These are phyloP conservation scores for Plodia interpunctella DNA, from an alignment of 1,140 invertebrate species.

Conservation along the genomic window DNA sequence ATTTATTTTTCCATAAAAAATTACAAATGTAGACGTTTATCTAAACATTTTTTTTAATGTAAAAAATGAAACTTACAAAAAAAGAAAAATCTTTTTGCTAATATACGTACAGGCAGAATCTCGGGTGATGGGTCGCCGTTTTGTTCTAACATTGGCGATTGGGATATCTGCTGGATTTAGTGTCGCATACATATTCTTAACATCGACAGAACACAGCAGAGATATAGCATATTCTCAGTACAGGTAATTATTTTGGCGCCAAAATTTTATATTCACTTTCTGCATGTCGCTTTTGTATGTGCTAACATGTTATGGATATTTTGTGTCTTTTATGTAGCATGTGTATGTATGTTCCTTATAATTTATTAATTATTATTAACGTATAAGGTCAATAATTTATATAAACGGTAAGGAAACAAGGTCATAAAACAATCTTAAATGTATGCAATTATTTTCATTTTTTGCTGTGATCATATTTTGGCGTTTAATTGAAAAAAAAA, in stretches of 20 bases:
- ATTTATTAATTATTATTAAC: no score
- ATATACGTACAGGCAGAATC: conserved; percentile 57
- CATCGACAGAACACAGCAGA: conserved; percentile 58
- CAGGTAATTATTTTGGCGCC: conserved; percentile 48
- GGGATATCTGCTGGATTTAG: conserved; percentile 74
- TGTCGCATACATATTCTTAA: conserved; percentile 74
- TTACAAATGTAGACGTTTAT: no score
- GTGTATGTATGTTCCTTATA: not conserved
- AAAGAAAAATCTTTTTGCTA: conserved; percentile 25
- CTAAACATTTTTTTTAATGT: no score
- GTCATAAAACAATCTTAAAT: no score
- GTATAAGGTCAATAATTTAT: no score
- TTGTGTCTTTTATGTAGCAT: conserved; percentile 5
- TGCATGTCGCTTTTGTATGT: conserved; percentile 17
- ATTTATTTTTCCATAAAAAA: no score
- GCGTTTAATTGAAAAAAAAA: no score
- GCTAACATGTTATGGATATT: not conserved
- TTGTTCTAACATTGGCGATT: conserved; percentile 74
- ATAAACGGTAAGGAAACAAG: no score
- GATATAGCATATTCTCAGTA: conserved; percentile 52
- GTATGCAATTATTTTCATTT: no score
- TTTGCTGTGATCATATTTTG: no score
- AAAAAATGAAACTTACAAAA: no score
- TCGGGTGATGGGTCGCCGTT: conserved; percentile 71
- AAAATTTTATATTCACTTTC: not conserved